phyloP scores from a whole-genome alignment of 2,888 invertebrate species.

The Corbicula japonica region DNA sequence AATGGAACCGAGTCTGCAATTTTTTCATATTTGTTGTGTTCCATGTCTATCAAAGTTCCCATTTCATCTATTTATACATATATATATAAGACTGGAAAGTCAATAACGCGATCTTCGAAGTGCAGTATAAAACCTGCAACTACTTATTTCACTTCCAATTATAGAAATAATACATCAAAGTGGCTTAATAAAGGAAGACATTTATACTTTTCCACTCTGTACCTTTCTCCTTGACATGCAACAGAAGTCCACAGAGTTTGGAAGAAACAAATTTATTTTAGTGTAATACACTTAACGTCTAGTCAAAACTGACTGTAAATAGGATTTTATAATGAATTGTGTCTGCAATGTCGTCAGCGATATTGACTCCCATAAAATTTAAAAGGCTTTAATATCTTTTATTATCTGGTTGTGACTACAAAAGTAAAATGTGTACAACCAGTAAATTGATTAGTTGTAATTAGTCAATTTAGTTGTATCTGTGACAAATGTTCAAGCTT shows the following conservation, averaged over 20 bases:
- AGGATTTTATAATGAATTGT: conserved; percentile 26
- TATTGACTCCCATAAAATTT: conserved; percentile 16
- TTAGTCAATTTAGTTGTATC: too few relatives aligned
- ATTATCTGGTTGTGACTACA: too few relatives aligned
- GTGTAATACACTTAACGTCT: conserved; percentile 30
- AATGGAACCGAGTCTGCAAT: too few relatives aligned
- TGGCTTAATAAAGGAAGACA: conserved; percentile 46
- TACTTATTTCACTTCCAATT: conserved; percentile 59
- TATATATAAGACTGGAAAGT: too few relatives aligned
- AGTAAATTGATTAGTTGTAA: too few relatives aligned
- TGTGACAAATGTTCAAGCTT: too few relatives aligned
- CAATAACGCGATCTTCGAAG: too few relatives aligned
- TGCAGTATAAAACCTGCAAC: too few relatives aligned
- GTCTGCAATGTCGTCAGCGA: conserved; percentile 6
- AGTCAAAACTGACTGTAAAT: not conserved
- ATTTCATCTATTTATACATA: too few relatives aligned
- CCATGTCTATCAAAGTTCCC: too few relatives aligned
- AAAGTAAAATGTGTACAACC: too few relatives aligned
- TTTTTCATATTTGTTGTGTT: too few relatives aligned
- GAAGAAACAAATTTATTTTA: conserved; percentile 12
- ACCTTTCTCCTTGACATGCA: conserved; percentile 32
- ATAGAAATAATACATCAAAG: conserved; percentile 55
- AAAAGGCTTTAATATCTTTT: not conserved
- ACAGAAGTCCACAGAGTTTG: conserved; percentile 18
- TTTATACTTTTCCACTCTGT: conserved; percentile 61